A percentile compares a stretch with the other conserved stretches of the same genome.
Conservation (phyloP, 2,797 vertebrate species). For the Lithobates pipiens region DNA sequence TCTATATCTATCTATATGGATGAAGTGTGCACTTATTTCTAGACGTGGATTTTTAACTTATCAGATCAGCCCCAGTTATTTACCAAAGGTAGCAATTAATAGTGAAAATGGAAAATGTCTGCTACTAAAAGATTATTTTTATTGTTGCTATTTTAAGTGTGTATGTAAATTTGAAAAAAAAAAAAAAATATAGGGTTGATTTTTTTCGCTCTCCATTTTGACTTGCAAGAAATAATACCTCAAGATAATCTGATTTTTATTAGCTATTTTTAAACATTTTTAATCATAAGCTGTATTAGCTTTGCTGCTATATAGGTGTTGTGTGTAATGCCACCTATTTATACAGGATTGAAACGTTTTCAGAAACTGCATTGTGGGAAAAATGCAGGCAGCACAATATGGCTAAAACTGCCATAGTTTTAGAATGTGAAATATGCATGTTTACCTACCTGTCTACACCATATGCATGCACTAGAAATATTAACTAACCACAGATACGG, state of each 20-base stretch:
- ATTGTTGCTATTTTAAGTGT: slow-evolving; percentile 87
- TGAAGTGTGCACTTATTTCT: slow-evolving; percentile 94
- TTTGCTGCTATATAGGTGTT: slow-evolving; percentile 99
- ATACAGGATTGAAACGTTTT: slow-evolving; percentile 87
- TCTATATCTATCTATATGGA: slow-evolving; percentile 78
- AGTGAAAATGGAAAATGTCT: slow-evolving; percentile 89
- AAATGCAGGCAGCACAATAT: slow-evolving; percentile 91
- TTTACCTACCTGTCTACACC: slow-evolving; percentile 88
- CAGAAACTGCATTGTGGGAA: slow-evolving; percentile 81
- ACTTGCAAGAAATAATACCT: slow-evolving; percentile 96
- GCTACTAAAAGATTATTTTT: slow-evolving; percentile 87
- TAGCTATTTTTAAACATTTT: slow-evolving; percentile 93
- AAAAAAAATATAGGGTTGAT: slow-evolving; percentile 83
- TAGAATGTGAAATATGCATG: slow-evolving; percentile 94
- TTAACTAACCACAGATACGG: slow-evolving; percentile 81
- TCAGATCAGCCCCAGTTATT: slow-evolving; percentile 90
- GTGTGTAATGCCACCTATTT: slow-evolving; percentile 93
- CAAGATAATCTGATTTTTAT: slow-evolving; percentile 93
- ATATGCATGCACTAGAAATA: slow-evolving; percentile 91
- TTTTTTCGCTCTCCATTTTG: slow-evolving; percentile 87
- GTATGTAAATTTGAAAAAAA: slow-evolving; percentile 81
- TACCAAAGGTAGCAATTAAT: slow-evolving; percentile 97
- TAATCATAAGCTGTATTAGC: slow-evolving; percentile 97
- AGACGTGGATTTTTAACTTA: slow-evolving; percentile 88
- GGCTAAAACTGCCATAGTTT: slow-evolving; percentile 86